Conservation (phyloP, 2,888 invertebrate genomes). For the Hylaea fasciaria region DNA sequence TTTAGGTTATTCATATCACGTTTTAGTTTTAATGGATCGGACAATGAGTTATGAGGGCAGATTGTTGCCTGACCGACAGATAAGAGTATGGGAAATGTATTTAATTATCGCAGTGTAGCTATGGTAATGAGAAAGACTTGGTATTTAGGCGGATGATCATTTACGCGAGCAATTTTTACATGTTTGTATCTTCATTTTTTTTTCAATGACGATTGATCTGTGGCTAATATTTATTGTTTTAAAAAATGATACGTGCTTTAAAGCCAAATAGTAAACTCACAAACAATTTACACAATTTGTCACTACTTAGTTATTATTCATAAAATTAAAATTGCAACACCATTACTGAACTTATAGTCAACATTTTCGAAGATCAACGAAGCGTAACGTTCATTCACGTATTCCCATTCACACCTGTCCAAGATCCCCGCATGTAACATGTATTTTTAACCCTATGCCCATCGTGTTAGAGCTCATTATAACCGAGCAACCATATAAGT, state of each 20-base stretch:
- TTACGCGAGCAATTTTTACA: too few relatives aligned
- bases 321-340: too few relatives aligned
- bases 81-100: conserved; percentile 54
- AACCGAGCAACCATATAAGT: conserved; percentile 29
- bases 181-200: too few relatives aligned
- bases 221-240: too few relatives aligned
- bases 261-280: too few relatives aligned
- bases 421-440: background rate
- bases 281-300: too few relatives aligned
- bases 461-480: conserved; percentile 19
- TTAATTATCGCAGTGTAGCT: conserved; percentile 20
- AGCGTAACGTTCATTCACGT: conserved; percentile 44
- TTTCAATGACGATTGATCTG: too few relatives aligned
- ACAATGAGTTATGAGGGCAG: conserved; percentile 63
- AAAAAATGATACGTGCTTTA: too few relatives aligned
- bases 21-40: conserved; percentile 68
- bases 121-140: background rate
- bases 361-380: too few relatives aligned
- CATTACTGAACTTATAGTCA: too few relatives aligned
- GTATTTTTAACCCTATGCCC: conserved; percentile 21
- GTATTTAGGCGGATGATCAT: too few relatives aligned
- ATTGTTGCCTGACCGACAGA: conserved; percentile 65
- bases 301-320: too few relatives aligned
- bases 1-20: conserved; percentile 63
- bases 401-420: conserved; percentile 59